Conservation (phyloP, 2,797 vertebrate genomes). For the Scomberomorus guttatus region DNA sequence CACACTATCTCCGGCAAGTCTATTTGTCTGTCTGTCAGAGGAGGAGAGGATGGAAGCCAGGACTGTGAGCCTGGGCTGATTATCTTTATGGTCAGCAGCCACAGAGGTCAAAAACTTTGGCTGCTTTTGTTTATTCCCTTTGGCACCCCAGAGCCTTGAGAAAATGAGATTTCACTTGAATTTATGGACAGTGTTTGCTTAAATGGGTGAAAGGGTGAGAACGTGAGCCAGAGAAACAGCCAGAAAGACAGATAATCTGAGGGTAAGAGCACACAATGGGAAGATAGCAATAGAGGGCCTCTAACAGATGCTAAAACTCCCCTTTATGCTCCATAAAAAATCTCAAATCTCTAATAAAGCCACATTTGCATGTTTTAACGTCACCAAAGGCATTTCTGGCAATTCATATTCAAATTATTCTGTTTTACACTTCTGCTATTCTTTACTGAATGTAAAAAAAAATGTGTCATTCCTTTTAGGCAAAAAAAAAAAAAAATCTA, state of each 20-base stretch:
- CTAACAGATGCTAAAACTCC: conserved; percentile 9
- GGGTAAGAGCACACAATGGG: conserved; percentile 19
- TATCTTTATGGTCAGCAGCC: conserved; percentile 69
- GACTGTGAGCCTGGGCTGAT: conserved; percentile 52
- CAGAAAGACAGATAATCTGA: conserved; percentile 26
- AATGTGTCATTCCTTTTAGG: conserved; percentile 26
- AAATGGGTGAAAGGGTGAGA: conserved; percentile 59
- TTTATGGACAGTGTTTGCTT: conserved; percentile 56
- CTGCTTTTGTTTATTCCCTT: conserved; percentile 75
- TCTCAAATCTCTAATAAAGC: conserved; percentile 30
- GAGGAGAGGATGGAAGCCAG: conserved; percentile 69
- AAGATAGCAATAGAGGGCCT: conserved; percentile 23
- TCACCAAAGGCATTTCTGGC: conserved; percentile 27
- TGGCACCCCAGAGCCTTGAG: conserved; percentile 61
- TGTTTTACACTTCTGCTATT: conserved; percentile 15
- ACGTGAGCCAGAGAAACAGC: conserved; percentile 32
- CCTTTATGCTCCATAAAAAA: conserved; percentile 20
- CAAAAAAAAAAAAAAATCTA: conserved; percentile 54
- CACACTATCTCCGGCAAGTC: conserved; percentile 57
- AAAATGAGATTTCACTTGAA: conserved; percentile 66
- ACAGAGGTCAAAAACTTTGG: conserved; percentile 58
- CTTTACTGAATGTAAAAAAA: conserved; percentile 37
- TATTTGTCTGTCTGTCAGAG: conserved; percentile 71
- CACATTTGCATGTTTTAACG: conserved; percentile 18
- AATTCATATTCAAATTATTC: conserved; percentile 35